Percentiles rank a stretch among this genome's conserved stretches.
Evolutionary conservation across 2,797 vertebrate genomes (phyloP).

Genomic region (Ptychobarbus kaznakovi): DNA sequence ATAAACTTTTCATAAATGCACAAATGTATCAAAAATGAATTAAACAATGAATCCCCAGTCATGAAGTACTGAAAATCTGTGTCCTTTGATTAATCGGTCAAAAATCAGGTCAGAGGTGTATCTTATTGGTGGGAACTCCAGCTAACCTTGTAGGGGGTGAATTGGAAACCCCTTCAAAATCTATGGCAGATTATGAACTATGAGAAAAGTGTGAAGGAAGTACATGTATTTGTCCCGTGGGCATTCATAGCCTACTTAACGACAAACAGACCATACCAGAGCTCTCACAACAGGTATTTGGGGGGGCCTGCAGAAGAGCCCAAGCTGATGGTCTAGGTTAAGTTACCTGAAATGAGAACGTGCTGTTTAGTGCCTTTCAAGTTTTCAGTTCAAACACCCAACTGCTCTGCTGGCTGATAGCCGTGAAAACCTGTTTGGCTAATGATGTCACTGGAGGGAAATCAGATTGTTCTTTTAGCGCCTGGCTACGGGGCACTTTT

Average conservation of each 20-base stretch:
- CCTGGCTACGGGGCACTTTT: conserved; percentile 71
- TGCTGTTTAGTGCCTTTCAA: conserved; percentile 81
- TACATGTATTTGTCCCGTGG: conserved; percentile 74
- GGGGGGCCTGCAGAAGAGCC: conserved; percentile 68
- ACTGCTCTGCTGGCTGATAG: conserved; percentile 64
- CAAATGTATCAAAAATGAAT: conserved; percentile 42
- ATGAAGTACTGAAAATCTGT: neutral
- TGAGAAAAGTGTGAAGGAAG: conserved; percentile 82
- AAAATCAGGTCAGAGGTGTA: neutral
- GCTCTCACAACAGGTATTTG: conserved; percentile 78
- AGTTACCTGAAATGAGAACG: conserved; percentile 85
- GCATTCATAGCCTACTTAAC: conserved; percentile 76
- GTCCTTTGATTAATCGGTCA: neutral
- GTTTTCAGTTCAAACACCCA: conserved; percentile 67
- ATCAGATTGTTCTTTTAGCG: conserved; percentile 78
- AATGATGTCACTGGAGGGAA: conserved; percentile 78
- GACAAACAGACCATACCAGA: conserved; percentile 79
- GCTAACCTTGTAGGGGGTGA: conserved; percentile 41
- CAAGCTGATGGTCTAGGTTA: conserved; percentile 78
- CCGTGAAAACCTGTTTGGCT: conserved; percentile 79
- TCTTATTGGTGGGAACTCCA: neutral
- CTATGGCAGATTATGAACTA: conserved; percentile 74
- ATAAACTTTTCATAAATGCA: conserved; percentile 39
- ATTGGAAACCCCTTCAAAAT: conserved; percentile 58
- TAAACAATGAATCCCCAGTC: neutral